Conservation (phyloP, 2,113 vertebrate species). For the Porphyrio hochstetteri region DNA sequence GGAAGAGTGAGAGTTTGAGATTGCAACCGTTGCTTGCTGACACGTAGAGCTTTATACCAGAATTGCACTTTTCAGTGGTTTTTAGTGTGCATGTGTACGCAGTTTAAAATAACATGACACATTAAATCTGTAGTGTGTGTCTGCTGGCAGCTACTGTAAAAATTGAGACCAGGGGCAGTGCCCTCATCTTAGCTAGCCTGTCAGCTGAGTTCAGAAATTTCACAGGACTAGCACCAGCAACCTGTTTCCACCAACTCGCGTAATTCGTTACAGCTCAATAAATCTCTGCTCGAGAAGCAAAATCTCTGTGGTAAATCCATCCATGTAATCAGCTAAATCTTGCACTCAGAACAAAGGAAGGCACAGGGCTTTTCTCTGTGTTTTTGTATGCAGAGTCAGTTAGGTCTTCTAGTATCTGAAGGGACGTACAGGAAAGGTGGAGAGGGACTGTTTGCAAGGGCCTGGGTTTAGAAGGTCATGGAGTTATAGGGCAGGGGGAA, state of each 20-base stretch:
- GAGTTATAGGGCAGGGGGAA: too few relatives aligned
- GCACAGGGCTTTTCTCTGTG: neutral
- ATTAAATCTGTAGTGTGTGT: conserved; percentile 9
- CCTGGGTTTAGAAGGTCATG: too few relatives aligned
- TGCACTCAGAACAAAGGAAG: neutral
- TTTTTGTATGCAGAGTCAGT: neutral
- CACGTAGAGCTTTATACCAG: neutral
- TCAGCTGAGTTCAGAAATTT: neutral
- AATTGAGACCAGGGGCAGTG: neutral
- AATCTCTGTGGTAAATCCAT: conserved; percentile 12
- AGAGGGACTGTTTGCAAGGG: too few relatives aligned
- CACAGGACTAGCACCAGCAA: neutral
- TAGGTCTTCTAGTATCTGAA: neutral
- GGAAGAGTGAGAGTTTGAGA: conserved; percentile 9
- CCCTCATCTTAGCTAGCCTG: neutral
- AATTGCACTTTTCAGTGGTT: neutral
- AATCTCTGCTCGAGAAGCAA: neutral
- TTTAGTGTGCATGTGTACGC: neutral
- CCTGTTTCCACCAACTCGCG: neutral
- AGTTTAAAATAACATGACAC: neutral
- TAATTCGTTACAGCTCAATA: conserved; percentile 26
- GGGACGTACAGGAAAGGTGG: too few relatives aligned
- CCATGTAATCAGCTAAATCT: neutral
- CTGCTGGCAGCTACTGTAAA: conserved; percentile 1
- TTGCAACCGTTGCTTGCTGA: neutral